These are phyloP conservation scores for Tinea semifulvella DNA, from an alignment of 2,888 invertebrate species.

Conservation along the genomic window DNA sequence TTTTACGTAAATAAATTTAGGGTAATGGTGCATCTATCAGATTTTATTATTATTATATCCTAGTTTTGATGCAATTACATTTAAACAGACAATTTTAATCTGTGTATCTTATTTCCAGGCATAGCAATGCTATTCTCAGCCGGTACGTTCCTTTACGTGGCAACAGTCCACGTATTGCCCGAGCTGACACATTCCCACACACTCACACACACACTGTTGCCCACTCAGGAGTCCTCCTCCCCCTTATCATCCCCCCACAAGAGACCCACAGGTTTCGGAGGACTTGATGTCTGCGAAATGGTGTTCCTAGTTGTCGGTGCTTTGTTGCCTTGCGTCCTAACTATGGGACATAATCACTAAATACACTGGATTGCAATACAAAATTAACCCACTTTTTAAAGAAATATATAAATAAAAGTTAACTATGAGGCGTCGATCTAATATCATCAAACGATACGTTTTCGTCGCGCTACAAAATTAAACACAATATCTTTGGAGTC, in stretches of 20 bases:
- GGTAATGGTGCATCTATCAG: too few relatives aligned
- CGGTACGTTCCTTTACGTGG: constrained; percentile 98
- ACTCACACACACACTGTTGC: constrained; percentile 46
- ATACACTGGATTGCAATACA: too few relatives aligned
- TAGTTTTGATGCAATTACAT: too few relatives aligned
- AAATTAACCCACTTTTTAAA: too few relatives aligned
- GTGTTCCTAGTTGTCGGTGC: constrained; percentile 87
- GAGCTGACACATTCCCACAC: constrained; percentile 77
- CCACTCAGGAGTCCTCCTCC: constrained; percentile 34
- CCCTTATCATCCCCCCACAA: constrained; percentile 28
- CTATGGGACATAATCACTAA: constrained; percentile 91
- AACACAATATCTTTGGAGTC: too few relatives aligned
- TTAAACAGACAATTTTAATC: too few relatives aligned
- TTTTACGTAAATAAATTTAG: too few relatives aligned
- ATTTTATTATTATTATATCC: too few relatives aligned
- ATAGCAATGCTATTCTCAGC: constrained; percentile 99
- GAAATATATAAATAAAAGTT: too few relatives aligned
- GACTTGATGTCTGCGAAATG: constrained; percentile 81
- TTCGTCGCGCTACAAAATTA: too few relatives aligned
- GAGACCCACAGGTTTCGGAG: constrained; percentile 39
- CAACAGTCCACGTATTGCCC: constrained; percentile 97
- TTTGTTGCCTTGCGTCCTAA: constrained; percentile 86
- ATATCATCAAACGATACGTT: too few relatives aligned
- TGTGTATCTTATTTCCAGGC: constrained; percentile 46
- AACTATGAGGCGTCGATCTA: too few relatives aligned